phyloP scores from a whole-genome alignment of 1,140 invertebrate species.

The Diachasma alloeum region DNA sequence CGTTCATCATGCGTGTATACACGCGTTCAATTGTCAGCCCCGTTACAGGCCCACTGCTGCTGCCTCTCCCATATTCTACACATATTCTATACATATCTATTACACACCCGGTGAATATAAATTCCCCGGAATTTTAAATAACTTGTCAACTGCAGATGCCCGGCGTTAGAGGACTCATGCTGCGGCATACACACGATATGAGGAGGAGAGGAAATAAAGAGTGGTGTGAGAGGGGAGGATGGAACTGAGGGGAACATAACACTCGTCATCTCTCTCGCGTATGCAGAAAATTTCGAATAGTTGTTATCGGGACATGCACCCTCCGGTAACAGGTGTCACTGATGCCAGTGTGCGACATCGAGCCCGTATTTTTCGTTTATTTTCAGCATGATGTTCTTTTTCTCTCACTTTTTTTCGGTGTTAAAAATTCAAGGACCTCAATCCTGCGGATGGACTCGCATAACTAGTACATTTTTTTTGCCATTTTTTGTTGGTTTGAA shows the following conservation, averaged over 20 bases:
- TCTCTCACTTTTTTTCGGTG: neutral
- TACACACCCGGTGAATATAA: slow-evolving; percentile 15
- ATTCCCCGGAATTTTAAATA: slow-evolving; percentile 27
- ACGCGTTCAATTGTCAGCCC: neutral
- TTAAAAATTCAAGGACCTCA: neutral
- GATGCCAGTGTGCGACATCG: slow-evolving; percentile 3
- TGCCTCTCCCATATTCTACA: neutral
- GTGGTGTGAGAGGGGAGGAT: neutral
- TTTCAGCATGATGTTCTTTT: neutral
- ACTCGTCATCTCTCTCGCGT: neutral
- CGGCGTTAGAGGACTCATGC: slow-evolving; percentile 5
- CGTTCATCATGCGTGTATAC: neutral
- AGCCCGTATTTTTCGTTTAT: slow-evolving; percentile 1
- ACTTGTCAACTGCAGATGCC: slow-evolving; percentile 30
- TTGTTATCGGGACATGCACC: slow-evolving; percentile 22
- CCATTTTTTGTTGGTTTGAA: neutral
- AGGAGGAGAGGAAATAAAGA: neutral
- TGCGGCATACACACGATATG: neutral
- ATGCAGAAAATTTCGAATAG: slow-evolving; percentile 20
- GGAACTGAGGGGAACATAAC: neutral
- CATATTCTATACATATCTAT: neutral
- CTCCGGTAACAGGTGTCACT: slow-evolving; percentile 20
- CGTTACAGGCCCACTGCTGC: neutral
- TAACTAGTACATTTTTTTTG: neutral
- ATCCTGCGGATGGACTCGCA: neutral